Conservation (phyloP, 2,113 vertebrate genomes). For the Strix aluco region DNA sequence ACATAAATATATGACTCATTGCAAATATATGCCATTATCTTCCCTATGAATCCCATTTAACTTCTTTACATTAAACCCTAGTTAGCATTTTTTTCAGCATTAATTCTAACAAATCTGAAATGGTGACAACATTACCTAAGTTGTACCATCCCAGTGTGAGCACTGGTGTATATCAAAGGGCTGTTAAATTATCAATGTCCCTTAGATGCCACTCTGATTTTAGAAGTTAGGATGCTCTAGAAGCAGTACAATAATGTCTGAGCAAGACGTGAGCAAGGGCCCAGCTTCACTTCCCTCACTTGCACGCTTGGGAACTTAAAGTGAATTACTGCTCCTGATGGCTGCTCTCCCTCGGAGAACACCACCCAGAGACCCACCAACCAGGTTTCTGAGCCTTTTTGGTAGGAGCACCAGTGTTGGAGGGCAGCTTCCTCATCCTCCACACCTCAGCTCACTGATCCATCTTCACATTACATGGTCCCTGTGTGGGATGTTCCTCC, state of each 20-base stretch:
- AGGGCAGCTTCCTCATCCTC: background rate
- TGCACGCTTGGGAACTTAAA: background rate
- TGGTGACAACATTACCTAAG: background rate
- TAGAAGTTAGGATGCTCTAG: background rate
- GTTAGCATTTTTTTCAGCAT: background rate
- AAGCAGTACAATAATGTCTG: background rate
- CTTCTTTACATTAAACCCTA: background rate
- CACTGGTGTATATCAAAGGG: background rate
- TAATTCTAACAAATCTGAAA: background rate
- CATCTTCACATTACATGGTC: accelerated
- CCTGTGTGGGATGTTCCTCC: background rate
- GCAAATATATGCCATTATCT: background rate
- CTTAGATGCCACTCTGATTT: background rate
- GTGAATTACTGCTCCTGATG: background rate
- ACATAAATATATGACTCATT: background rate
- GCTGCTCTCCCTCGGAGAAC: background rate
- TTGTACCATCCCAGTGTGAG: background rate
- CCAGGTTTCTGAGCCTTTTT: background rate
- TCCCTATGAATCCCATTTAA: background rate
- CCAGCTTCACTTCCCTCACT: background rate
- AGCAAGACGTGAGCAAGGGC: background rate
- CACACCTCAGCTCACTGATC: accelerated
- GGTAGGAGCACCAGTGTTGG: background rate
- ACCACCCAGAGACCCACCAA: background rate
- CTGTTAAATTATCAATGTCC: background rate